A percentile compares a stretch with the other conserved stretches of the same genome.
Evolutionary conservation across 2,113 vertebrate genomes (phyloP).

Genomic region (Calonectris borealis): DNA sequence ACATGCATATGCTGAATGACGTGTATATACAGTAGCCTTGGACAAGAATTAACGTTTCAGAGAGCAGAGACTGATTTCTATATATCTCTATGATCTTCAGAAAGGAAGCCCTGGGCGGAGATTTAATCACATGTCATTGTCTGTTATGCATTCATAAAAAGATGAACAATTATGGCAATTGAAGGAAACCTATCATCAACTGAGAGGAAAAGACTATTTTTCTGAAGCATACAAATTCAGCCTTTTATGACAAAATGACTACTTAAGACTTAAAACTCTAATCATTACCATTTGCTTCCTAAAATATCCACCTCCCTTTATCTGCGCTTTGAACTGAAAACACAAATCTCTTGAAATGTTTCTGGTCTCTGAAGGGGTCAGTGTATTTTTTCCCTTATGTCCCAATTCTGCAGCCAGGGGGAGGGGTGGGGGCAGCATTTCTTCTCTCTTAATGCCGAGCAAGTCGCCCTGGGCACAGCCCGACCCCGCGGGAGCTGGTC

Average conservation of each 20-base stretch:
- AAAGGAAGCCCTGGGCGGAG: constrained; percentile 47
- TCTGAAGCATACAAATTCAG: constrained; percentile 57
- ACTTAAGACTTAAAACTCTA: constrained; percentile 65
- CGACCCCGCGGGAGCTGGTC: fast-evolving
- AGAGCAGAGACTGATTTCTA: not conserved
- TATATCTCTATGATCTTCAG: constrained; percentile 18
- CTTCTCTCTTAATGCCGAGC: not conserved
- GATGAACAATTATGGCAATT: constrained; percentile 65
- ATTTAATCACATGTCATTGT: constrained; percentile 61
- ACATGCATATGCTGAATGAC: not conserved
- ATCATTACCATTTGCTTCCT: constrained; percentile 75
- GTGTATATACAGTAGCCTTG: not conserved
- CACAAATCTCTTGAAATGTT: not conserved
- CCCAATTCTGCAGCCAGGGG: not conserved
- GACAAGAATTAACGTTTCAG: constrained; percentile 6
- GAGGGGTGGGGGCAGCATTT: not conserved
- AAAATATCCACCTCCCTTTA: constrained; percentile 65
- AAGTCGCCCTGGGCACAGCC: not conserved
- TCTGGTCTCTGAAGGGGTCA: not conserved
- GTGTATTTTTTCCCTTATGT: not conserved
- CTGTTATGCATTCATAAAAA: constrained; percentile 50
- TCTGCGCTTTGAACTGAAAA: constrained; percentile 60
- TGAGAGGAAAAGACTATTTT: constrained; percentile 70
- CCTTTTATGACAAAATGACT: constrained; percentile 72
- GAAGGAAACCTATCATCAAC: constrained; percentile 71